phyloP scores from a whole-genome alignment of 2,888 invertebrate species.

The Drosophila percnosoma region DNA sequence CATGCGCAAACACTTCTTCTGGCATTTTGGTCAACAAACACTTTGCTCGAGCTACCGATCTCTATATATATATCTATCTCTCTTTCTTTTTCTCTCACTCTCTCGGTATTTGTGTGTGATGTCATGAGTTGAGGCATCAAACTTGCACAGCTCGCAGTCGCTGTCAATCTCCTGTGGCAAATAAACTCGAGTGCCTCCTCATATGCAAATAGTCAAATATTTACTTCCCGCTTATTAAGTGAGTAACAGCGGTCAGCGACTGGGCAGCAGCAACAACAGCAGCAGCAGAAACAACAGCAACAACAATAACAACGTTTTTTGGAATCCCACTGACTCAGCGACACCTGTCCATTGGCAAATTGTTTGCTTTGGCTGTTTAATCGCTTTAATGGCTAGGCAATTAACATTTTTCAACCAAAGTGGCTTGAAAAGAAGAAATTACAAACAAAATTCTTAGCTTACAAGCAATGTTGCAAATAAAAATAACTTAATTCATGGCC shows the following conservation, averaged over 20 bases:
- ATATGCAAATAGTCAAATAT: slow-evolving; percentile 77
- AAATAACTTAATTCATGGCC: neutral
- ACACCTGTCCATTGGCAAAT: slow-evolving; percentile 58
- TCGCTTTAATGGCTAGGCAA: slow-evolving; percentile 78
- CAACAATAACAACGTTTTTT: slow-evolving; percentile 24
- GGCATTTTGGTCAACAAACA: slow-evolving; percentile 67
- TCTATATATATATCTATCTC: slow-evolving; percentile 21
- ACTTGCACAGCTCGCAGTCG: slow-evolving; percentile 50
- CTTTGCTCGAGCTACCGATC: slow-evolving; percentile 66
- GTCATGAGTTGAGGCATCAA: slow-evolving; percentile 61
- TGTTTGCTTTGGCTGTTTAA: slow-evolving; percentile 75
- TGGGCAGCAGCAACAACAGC: slow-evolving; percentile 34
- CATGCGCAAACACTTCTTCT: slow-evolving; percentile 68
- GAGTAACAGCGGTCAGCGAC: slow-evolving; percentile 73
- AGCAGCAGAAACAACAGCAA: slow-evolving; percentile 26
- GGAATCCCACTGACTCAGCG: slow-evolving; percentile 34
- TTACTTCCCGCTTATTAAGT: slow-evolving; percentile 81
- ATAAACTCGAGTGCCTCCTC: slow-evolving; percentile 74
- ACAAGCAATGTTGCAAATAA: slow-evolving; percentile 29
- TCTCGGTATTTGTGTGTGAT: slow-evolving; percentile 24
- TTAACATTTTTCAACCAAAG: slow-evolving; percentile 60
- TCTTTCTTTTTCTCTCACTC: slow-evolving; percentile 12
- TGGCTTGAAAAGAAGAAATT: slow-evolving; percentile 19
- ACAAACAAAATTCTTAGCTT: slow-evolving; percentile 17
- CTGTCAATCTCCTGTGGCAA: slow-evolving; percentile 79